These are phyloP conservation scores for Aplidium turbinatum DNA, from an alignment of 23 tunicate species.

Conservation along the genomic window DNA sequence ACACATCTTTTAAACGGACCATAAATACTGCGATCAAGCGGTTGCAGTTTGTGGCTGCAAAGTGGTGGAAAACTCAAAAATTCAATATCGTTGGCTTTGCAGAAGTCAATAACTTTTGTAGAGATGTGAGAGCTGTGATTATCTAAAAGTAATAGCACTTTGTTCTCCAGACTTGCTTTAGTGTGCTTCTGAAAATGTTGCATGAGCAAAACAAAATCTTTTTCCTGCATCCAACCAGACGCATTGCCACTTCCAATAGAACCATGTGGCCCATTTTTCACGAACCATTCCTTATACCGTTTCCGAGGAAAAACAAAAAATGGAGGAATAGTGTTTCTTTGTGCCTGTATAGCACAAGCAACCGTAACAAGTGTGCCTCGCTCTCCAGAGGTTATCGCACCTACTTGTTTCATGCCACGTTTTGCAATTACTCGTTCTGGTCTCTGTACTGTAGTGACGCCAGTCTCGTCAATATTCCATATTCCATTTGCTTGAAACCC, in stretches of 20 bases:
- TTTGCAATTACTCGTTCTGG: not conserved
- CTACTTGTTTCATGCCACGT: conserved; percentile 2
- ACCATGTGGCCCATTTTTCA: not conserved
- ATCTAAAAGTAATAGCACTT: no score
- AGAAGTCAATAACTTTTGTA: not conserved
- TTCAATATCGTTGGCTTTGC: not conserved
- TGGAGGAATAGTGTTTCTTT: not conserved
- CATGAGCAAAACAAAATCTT: not conserved
- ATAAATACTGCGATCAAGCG: conserved; percentile 5
- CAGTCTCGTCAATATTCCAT: not conserved
- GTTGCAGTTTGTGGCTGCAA: conserved; percentile 9
- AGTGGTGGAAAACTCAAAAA: conserved; percentile 15
- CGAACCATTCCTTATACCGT: not conserved
- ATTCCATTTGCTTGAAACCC: not conserved
- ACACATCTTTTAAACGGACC: not conserved
- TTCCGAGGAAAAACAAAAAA: not conserved
- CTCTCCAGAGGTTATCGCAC: conserved; percentile 2
- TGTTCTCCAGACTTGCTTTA: not conserved
- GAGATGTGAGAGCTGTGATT: no score
- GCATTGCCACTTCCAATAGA: not conserved
- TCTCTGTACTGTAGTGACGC: conserved; percentile 1
- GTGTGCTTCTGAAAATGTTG: not conserved
- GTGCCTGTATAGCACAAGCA: not conserved
- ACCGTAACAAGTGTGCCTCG: not conserved
- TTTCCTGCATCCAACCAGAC: not conserved